Evolutionary conservation across 2,113 vertebrate species (phyloP), one percentile per base, ranked within the genome.

Genomic region (Clarias gariepinus): DNA sequence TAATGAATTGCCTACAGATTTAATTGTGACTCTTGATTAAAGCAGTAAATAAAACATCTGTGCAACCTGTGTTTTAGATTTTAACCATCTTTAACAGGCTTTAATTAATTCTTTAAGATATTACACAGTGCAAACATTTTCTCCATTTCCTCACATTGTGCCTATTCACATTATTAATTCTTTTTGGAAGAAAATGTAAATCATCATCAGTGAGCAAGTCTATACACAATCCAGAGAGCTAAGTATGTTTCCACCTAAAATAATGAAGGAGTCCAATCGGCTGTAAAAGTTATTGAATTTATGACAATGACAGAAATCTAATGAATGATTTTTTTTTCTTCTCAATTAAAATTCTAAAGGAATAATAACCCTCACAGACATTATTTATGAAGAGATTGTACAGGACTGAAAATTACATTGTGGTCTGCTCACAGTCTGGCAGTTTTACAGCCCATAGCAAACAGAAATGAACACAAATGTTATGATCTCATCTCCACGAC

Each of bases 401-500:
- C 61, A 53, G 28, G 33, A 78, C 71, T 63, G 36, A 47, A 30
- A 84, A 68, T 68, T 52, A 66, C 61, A 79, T 36, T 33, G 28
- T 79, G 61, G 19, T 69, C 63, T 66, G 25, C 52, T 57, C 19
- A 8, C 84, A n/a, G 63, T 41, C 30, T 36, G 47, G 1, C n/a
- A 19, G 28, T 53, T 64, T n/a, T 25, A 55, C 60, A 85, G 60
- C 61, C 58, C 10, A 84, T n/a, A 58, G 60, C 47, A 61, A 80
- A 53, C 13, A 3, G n/a, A 57, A 57, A 63, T 36, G 11, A 78
- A 63, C 76, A 80, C 47, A 52, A 69, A 41, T 41, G 25, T 80
- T 64, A 81, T 60, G 77, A 69, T 64, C 78, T 69, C 57, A 73
- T 86, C 66, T 86, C 16, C 53, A 52, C 53, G 19, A 80, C 64